Percentiles rank a stretch among this genome's conserved stretches.
phyloP scores from a whole-genome alignment of 2,797 vertebrate genomes.

The Mormyrus hasselquistii region DNA sequence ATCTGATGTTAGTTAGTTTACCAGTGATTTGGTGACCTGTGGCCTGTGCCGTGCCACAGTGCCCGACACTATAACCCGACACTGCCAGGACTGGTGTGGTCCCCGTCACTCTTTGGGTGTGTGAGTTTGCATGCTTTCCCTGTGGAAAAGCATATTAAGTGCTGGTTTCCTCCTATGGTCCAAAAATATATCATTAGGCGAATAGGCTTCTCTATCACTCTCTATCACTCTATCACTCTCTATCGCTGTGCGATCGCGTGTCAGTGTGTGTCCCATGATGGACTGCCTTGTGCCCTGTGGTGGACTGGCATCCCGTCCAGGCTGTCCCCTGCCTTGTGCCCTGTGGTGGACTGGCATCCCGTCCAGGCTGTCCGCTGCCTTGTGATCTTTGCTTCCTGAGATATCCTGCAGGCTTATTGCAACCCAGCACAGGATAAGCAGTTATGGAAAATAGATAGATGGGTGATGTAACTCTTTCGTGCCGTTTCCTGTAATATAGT shows the following conservation, averaged over 20 bases:
- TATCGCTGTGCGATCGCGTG: neutral
- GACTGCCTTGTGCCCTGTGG: neutral
- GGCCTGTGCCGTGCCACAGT: neutral
- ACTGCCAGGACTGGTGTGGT: neutral
- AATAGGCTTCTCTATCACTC: neutral
- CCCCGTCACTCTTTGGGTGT: neutral
- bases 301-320: neutral
- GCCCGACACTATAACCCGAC: neutral
- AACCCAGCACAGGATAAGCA: neutral
- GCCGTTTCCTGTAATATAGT: neutral
- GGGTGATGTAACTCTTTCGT: neutral
- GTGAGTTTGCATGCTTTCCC: neutral
- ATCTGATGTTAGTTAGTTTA: neutral
- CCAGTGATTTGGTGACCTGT: neutral
- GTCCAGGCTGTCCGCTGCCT: neutral
- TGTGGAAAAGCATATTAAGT: neutral
- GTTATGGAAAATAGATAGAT: neutral
- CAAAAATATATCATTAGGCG: neutral
- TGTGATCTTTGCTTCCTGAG: neutral
- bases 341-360: neutral
- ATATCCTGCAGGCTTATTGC: neutral
- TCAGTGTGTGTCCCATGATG: neutral
- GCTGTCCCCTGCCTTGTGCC: neutral
- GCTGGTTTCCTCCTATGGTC: neutral
- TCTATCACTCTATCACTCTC: no score